phyloP scores from a whole-genome alignment of 2,888 invertebrate species.

The Gerris lacustris region DNA sequence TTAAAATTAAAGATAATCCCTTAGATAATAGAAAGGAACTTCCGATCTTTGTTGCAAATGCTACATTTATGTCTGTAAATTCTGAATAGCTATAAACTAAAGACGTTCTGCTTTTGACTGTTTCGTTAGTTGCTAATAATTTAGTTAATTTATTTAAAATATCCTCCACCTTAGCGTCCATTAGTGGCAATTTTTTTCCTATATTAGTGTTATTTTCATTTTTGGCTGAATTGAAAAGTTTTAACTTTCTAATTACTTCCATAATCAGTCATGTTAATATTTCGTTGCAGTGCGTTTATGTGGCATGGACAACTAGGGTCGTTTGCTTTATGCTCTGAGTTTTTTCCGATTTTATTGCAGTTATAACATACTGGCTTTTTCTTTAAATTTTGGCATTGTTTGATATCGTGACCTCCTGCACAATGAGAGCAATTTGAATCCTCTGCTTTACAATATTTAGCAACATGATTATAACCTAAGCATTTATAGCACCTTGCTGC shows the following conservation, averaged over 20 bases:
- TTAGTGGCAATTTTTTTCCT: too few species aligned
- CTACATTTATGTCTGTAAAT: background rate
- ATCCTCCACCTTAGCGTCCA: too few species aligned
- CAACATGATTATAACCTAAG: background rate
- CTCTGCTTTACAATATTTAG: background rate
- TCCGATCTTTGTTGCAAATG: background rate
- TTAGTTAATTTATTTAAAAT: background rate
- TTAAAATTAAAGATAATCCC: background rate
- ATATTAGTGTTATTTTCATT: too few species aligned
- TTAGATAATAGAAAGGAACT: background rate
- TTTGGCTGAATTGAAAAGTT: too few species aligned
- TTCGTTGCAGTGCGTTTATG: background rate
- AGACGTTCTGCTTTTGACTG: background rate
- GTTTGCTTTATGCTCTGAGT: background rate
- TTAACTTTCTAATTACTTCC: background rate
- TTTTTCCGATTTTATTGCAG: background rate
- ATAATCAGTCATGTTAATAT: background rate
- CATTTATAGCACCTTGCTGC: background rate
- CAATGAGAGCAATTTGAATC: background rate
- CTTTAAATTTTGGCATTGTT: background rate
- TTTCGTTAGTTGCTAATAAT: background rate
- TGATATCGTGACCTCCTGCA: background rate
- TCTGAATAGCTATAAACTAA: background rate
- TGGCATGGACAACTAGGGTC: background rate
- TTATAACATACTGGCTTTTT: background rate